Conservation (phyloP, 2,113 vertebrate genomes). For the Sporophila hypoxantha region DNA sequence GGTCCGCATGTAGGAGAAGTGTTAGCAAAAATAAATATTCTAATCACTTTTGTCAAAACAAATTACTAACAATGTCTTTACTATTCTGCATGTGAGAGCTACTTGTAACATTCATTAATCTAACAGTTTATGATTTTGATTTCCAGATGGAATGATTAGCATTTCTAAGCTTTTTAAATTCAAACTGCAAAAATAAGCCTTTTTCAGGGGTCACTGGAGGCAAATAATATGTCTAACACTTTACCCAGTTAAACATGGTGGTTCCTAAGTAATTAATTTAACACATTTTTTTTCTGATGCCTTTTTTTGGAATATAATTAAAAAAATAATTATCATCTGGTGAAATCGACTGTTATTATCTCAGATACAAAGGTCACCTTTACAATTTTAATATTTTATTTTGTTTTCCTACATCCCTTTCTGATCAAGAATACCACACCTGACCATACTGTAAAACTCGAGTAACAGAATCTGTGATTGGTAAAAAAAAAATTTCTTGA, state of each 20-base stretch:
- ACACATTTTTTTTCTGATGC: not conserved
- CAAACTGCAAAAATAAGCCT: slow-evolving; percentile 45
- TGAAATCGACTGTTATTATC: not conserved
- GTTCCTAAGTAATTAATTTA: not conserved
- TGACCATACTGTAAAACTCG: not conserved
- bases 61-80: slow-evolving; percentile 56
- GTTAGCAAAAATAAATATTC: slow-evolving; percentile 59
- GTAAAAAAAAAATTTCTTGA: not conserved
- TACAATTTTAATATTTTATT: not conserved
- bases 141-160: slow-evolving; percentile 61
- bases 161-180: slow-evolving; percentile 60
- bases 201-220: slow-evolving; percentile 58
- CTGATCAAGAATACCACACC: not conserved
- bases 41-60: slow-evolving; percentile 65
- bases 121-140: slow-evolving; percentile 64
- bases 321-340: not conserved
- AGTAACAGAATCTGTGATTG: not conserved
- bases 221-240: slow-evolving; percentile 44
- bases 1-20: slow-evolving; percentile 8
- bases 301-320: not conserved
- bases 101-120: slow-evolving; percentile 61
- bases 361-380: not conserved
- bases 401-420: not conserved
- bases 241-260: slow-evolving; percentile 7
- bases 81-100: slow-evolving; percentile 39